Evolutionary conservation across 2,888 invertebrate genomes (phyloP), one percentile per base, ranked within the genome.

Genomic region (Pyrochroa serraticornis): DNA sequence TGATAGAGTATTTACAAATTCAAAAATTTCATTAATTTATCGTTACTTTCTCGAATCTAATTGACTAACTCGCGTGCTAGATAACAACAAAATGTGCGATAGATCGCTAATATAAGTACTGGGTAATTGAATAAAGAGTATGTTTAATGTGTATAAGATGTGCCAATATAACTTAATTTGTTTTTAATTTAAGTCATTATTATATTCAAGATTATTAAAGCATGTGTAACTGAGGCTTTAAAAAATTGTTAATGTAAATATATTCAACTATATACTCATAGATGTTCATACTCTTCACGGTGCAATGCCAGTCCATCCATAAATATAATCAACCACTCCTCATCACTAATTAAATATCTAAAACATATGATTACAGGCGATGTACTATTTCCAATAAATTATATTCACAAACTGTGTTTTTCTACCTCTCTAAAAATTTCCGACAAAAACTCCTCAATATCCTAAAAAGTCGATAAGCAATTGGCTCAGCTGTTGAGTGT

Each of bases 271-370:
- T 44, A 44, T 49, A 56, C 43, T 39, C 22, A 51, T 57, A 57
- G 51, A 51, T 51, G 57, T 57, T 57, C 51, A 45, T 57, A 57
- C 51, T 57, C 41, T 57, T 45, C 46, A 47, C 46, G 47, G 48
- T 53, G 39, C 48, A 53, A 49, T 41, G 52, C 43, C 47, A 58
- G 45, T 53, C 58, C 58, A 58, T 58, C 58, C 58, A 56, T 49
- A 2, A 2, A 58, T 47, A 35, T 58, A 53, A 53, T 53, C 53
- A 42, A 39, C 48, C 44, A 53, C 41, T 58, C 48, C 53, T 58
- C 45, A 53, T 47, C 53, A 48, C 47, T 38, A 51, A 57, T 14
- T 44, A 42, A 39, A 39, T 10, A 53, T 56, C 49, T 55, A 37
- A 49, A 41, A 49, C 49, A 38, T 45, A 56, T 36, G 10, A 6